Evolutionary conservation across 2,113 vertebrate species (phyloP).

Genomic region (Anhinga anhinga): DNA sequence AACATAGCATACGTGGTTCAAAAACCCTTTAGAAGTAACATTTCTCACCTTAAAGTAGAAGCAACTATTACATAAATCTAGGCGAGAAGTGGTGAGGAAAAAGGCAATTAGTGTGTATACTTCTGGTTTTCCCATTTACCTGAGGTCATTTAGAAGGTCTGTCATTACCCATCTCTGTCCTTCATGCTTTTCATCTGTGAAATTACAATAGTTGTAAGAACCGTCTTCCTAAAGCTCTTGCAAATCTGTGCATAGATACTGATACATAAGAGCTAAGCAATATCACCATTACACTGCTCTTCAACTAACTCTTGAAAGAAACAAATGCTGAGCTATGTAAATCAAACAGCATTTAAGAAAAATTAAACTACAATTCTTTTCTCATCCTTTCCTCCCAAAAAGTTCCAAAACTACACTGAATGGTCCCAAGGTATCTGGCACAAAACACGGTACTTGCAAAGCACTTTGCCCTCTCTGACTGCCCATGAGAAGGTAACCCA

Average conservation of each 20-base stretch:
- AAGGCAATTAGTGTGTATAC: not conserved
- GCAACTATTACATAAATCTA: not conserved
- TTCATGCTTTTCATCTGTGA: not conserved
- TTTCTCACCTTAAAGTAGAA: not conserved
- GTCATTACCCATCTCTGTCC: not conserved
- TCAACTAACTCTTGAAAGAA: not conserved
- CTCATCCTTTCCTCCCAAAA: not conserved
- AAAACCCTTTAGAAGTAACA: not conserved
- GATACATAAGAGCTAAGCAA: not conserved
- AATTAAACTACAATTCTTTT: not conserved
- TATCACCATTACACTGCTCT: not conserved
- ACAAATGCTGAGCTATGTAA: not conserved
- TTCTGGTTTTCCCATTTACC: not conserved
- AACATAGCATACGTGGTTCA: not conserved
- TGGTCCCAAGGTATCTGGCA: not conserved
- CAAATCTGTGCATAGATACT: rapidly evolving
- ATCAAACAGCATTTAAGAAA: not conserved
- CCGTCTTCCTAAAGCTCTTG: not conserved
- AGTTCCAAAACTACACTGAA: not conserved
- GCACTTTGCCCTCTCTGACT: not conserved
- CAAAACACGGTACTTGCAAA: not conserved
- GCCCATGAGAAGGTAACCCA: not conserved
- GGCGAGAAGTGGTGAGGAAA: not conserved
- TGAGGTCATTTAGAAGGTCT: not conserved
- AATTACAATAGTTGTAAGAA: not conserved